These are phyloP conservation scores for Drosophila eohydei DNA, from an alignment of 2,888 invertebrate genomes.

Conservation along the genomic window DNA sequence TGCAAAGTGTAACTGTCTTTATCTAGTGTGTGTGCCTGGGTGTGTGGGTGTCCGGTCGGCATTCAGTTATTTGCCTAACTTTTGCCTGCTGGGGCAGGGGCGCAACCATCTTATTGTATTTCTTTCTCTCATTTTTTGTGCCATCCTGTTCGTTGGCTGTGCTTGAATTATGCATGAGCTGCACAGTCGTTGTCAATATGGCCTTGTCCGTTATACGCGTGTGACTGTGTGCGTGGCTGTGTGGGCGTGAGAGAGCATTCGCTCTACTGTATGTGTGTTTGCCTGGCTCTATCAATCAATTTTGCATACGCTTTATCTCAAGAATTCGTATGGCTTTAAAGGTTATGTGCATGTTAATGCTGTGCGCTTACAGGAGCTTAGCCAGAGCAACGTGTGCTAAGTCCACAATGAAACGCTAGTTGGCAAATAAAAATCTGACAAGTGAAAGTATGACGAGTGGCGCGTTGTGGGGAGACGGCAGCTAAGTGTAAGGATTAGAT, in stretches of 20 bases:
- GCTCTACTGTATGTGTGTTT: slow-evolving; percentile 4
- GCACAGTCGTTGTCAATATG: slow-evolving; percentile 65
- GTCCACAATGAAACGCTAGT: slow-evolving; percentile 24
- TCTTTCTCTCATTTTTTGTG: slow-evolving; percentile 17
- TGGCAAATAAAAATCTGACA: slow-evolving; percentile 1
- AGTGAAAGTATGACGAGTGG: neutral
- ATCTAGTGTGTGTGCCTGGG: slow-evolving; percentile 1
- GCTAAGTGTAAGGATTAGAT: neutral
- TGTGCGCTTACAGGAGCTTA: slow-evolving; percentile 27
- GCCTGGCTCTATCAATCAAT: slow-evolving; percentile 66
- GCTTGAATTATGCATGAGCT: slow-evolving; percentile 71
- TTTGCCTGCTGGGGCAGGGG: slow-evolving; percentile 32
- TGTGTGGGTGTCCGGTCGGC: slow-evolving; percentile 23
- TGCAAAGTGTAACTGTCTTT: slow-evolving; percentile 55
- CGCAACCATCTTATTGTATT: slow-evolving; percentile 49
- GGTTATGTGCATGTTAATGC: slow-evolving; percentile 43
- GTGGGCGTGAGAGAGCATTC: neutral
- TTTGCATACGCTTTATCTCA: slow-evolving; percentile 68
- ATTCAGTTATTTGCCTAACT: slow-evolving; percentile 59
- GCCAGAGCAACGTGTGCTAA: slow-evolving; percentile 44
- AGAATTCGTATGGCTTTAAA: slow-evolving; percentile 68
- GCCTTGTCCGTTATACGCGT: slow-evolving; percentile 53
- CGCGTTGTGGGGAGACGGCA: neutral
- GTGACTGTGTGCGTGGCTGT: neutral
- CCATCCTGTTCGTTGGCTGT: slow-evolving; percentile 24